A percentile compares a stretch with the other conserved stretches of the same genome.
Evolutionary conservation across 1,140 invertebrate species (phyloP).

Genomic region (Pachyrhynchus sulphureomaculatus): DNA sequence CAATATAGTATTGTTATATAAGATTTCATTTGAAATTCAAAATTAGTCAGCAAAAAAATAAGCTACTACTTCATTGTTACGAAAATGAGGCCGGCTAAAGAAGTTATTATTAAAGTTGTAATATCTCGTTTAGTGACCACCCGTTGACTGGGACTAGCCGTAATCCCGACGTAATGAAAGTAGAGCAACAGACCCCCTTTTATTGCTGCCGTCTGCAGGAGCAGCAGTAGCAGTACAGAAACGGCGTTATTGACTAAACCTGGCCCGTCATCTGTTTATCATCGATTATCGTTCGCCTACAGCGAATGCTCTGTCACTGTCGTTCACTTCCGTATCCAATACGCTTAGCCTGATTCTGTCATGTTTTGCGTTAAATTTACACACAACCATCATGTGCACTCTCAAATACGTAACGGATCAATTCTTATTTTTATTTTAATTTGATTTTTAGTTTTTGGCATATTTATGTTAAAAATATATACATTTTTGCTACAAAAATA

Average conservation of each 20-base stretch:
- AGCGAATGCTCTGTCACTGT: constrained; percentile 44
- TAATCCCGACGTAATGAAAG: constrained; percentile 47
- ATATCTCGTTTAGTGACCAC: constrained; percentile 47
- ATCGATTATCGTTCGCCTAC: constrained; percentile 50
- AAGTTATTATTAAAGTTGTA: constrained; percentile 32
- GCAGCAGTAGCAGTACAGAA: constrained; percentile 23
- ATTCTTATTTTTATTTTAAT: constrained; percentile 23
- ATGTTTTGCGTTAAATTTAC: constrained; percentile 34
- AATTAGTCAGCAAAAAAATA: constrained; percentile 24
- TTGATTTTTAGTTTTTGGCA: constrained; percentile 3
- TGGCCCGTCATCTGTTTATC: constrained; percentile 50
- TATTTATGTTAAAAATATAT: no score
- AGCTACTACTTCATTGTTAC: constrained; percentile 22
- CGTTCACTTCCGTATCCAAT: constrained; percentile 38
- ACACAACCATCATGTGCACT: constrained; percentile 24
- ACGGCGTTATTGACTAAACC: constrained; percentile 42
- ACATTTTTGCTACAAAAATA: no score
- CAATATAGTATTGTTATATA: constrained; percentile 1
- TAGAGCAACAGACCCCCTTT: constrained; percentile 41
- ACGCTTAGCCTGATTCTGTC: constrained; percentile 27
- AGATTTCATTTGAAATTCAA: constrained; percentile 1
- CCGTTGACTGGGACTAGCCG: constrained; percentile 42
- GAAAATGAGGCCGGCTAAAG: constrained; percentile 18
- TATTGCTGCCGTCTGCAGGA: constrained; percentile 30
- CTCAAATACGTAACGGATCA: constrained; percentile 16